Base-by-base conservation (phyloP, 2,113 vertebrate genomes). In the Ageneiosus marmoratus region DNA sequence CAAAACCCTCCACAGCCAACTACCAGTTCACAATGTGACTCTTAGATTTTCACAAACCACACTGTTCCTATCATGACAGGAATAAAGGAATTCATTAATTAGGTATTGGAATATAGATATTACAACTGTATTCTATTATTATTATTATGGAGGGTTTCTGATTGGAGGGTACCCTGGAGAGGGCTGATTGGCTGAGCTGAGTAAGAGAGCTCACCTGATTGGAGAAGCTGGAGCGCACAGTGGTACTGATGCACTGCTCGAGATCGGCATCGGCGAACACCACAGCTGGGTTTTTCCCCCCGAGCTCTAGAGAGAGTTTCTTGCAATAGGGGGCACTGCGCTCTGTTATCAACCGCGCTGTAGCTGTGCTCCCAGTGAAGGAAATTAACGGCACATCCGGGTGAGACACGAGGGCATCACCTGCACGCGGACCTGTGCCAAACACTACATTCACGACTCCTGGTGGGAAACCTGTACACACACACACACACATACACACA, bases 371-470 rank as follows among this genome's bases (percentile, higher is more conserved):
- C 34, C 98, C 98, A 0, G 98, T 98, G 91, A 99, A 99, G 75
- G 97, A 99, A 89, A 99, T 92, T 83, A 99, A 77, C 0, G 96
- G 96, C 37, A 99, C 95, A 0, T 97, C 95, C 0, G 96, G 96
- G 46, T 99, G 98, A 72, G 94, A 95, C 16, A 97, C 97, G 0
- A 99, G 92, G 6, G 97, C 97, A 22, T 96, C 95, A 0, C 98
- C 97, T 0, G 93, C 95, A 80, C 76, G 93, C 2, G 94, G 85
- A 0, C 98, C 98, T 0, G 87, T 94, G 29, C 98, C 98, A 58
- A 99, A 98, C 5, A 99, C 93, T 0, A 99, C 84, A 20, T 99
- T 99, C 84, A 99, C 93, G n/a, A 99, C 97, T 4, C 98, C 98
- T 0, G 94, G 93, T 12, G 98, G 97, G 55, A 99, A 85, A 3